A percentile compares a stretch with the other conserved stretches of the same genome.
phyloP scores from a whole-genome alignment of 2,113 vertebrate genomes.

The Bufo gargarizans region DNA sequence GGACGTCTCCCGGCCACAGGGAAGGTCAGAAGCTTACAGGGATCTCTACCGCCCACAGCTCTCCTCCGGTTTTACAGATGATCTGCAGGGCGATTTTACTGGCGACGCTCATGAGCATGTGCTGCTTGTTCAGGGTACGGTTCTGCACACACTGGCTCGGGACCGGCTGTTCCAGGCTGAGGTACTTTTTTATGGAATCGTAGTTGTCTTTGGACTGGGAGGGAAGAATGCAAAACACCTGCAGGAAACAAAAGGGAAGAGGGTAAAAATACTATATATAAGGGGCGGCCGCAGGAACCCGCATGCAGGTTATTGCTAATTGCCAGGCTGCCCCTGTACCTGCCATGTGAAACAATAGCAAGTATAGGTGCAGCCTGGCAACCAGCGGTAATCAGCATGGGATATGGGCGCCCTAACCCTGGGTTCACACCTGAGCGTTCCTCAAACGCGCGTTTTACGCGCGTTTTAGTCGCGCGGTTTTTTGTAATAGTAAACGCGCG shows the following conservation, averaged over 20 bases:
- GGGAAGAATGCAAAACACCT: conserved; percentile 72
- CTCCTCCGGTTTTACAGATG: conserved; percentile 68
- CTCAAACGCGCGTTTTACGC: too few relatives aligned
- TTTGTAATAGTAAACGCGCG: too few relatives aligned
- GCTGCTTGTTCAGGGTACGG: conserved; percentile 64
- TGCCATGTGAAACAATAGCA: too few relatives aligned
- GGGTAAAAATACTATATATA: too few relatives aligned
- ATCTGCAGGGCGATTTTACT: conserved; percentile 70
- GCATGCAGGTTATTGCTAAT: too few relatives aligned
- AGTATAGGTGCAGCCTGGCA: too few relatives aligned
- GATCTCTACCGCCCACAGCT: conserved; percentile 72
- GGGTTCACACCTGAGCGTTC: too few relatives aligned
- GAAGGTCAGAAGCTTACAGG: conserved; percentile 64
- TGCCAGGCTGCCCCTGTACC: too few relatives aligned
- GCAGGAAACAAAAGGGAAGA: not conserved
- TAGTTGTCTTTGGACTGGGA: conserved; percentile 66
- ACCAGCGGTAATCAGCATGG: too few relatives aligned
- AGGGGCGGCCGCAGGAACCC: too few relatives aligned
- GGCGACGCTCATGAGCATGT: conserved; percentile 65
- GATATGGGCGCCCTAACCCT: too few relatives aligned
- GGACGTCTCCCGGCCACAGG: not conserved
- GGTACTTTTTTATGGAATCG: conserved; percentile 68
- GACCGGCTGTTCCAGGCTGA: conserved; percentile 61
- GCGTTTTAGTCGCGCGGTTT: too few relatives aligned
- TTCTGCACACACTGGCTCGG: conserved; percentile 70